Base-by-base conservation (phyloP, 2,113 vertebrate species). In the Sceloporus tristichus region DNA sequence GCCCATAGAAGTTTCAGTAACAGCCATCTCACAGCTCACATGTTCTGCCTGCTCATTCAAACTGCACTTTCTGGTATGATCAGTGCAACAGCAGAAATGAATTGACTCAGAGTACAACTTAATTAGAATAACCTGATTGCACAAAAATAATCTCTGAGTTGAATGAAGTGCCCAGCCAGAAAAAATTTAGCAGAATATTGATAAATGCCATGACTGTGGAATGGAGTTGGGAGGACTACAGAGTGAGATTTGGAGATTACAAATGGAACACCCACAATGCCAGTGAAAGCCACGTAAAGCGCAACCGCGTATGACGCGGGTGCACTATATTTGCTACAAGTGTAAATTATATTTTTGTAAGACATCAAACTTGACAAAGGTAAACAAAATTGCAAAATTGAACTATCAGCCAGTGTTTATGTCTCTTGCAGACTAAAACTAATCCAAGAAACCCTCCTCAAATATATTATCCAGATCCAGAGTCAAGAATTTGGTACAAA, bases 341-440 rank as follows among this genome's bases (percentile, higher is more conserved):
- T 85, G 75, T 53, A 78, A 16, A 48, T 85, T 76, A 29, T 85
- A 75, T 78, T 85, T 68, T 79, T 34, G 27, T 86, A 79, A 16
- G 19, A 42, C 38, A 78, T 34, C 34, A 68, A 79, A 34, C 34
- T 3, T 54, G 27, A 29, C 53, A 86, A 79, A 79, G 38, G n/a
- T 40, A 86, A 86, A 79, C 27, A 86, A 71, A 27, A n/a, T 54
- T 79, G 14, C 29, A 53, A 79, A 80, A n/a, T 78, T 53, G 83
- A 75, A 38, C 34, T 40, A n/a, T 18, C 59, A 81, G 59, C 38
- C 62, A 29, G 23, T 70, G 23, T 65, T 3, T 48, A 42, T 7
- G 25, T 82, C 54, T 85, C 34, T 27, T 40, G 56, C 84, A 27
- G 25, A 42, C 2, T 75, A 65, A 77, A 85, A 40, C 48, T 70